Conservation (phyloP, 2,888 invertebrate species). For the Tinea pellionella region DNA sequence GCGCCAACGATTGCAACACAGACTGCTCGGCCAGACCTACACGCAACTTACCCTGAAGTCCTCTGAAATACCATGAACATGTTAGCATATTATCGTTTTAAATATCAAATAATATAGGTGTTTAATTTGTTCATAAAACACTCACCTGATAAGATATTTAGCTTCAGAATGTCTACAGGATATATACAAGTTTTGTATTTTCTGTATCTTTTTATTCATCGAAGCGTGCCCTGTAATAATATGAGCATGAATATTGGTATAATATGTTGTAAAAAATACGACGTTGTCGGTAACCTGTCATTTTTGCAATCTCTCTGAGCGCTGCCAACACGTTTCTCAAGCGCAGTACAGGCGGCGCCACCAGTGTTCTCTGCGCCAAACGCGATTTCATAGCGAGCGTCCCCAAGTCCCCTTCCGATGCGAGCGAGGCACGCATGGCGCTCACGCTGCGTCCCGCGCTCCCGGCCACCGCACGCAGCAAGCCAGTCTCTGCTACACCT, state of each 20-base stretch:
- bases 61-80: conserved; percentile 57
- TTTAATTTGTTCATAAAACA: background rate
- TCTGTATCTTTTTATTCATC: conserved; percentile 87
- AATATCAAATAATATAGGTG: too few species aligned
- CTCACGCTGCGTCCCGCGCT: conserved; percentile 87
- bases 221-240: conserved; percentile 65
- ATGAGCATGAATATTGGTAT: too few species aligned
- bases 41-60: conserved; percentile 91
- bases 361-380: conserved; percentile 88
- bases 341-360: conserved; percentile 82
- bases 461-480: conserved; percentile 94
- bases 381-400: conserved; percentile 88
- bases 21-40: conserved; percentile 98
- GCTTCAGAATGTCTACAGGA: conserved; percentile 91
- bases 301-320: conserved; percentile 86
- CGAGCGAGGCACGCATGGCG: conserved; percentile 78
- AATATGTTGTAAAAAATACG: too few species aligned
- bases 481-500: conserved; percentile 93
- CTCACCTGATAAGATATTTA: conserved; percentile 79
- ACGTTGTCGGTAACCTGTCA: too few species aligned
- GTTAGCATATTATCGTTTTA: background rate
- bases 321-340: conserved; percentile 82
- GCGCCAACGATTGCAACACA: conserved; percentile 88
- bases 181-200: conserved; percentile 92
- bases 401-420: conserved; percentile 86